Evolutionary conservation across 2,797 vertebrate species (phyloP).

Genomic region (Enteromius trimaculatus): DNA sequence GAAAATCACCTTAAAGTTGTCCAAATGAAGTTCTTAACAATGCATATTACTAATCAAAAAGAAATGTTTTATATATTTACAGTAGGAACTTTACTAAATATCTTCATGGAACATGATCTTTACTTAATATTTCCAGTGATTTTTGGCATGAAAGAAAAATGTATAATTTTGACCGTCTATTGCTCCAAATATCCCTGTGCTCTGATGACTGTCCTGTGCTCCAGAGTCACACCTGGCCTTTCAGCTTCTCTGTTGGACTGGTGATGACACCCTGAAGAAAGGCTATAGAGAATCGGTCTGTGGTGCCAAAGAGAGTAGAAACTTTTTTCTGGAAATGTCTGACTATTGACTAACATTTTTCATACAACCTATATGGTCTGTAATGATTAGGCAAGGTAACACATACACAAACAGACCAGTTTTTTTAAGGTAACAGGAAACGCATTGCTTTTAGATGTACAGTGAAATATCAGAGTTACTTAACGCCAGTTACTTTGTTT

Average conservation of each 20-base stretch:
- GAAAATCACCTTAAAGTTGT: too few relatives aligned
- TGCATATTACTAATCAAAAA: too few relatives aligned
- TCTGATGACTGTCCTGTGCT: too few relatives aligned
- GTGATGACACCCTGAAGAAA: neutral
- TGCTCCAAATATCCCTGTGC: too few relatives aligned
- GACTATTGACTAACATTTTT: neutral
- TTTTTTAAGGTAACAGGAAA: neutral
- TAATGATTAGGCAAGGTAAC: neutral
- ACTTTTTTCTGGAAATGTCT: neutral
- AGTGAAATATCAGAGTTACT: neutral
- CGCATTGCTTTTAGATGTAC: neutral
- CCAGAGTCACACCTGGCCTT: neutral
- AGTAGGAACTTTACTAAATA: too few relatives aligned
- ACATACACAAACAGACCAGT: neutral
- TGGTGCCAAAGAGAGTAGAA: neutral
- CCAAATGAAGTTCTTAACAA: too few relatives aligned
- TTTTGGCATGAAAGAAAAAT: too few relatives aligned
- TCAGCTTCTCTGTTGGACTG: neutral
- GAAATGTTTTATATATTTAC: too few relatives aligned
- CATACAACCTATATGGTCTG: neutral
- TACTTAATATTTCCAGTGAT: too few relatives aligned
- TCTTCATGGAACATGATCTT: too few relatives aligned
- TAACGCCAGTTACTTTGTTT: neutral
- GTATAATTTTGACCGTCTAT: too few relatives aligned
- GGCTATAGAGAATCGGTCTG: neutral